Base-by-base conservation (phyloP, 1,140 invertebrate genomes). In the Condylostylus longicornis region DNA sequence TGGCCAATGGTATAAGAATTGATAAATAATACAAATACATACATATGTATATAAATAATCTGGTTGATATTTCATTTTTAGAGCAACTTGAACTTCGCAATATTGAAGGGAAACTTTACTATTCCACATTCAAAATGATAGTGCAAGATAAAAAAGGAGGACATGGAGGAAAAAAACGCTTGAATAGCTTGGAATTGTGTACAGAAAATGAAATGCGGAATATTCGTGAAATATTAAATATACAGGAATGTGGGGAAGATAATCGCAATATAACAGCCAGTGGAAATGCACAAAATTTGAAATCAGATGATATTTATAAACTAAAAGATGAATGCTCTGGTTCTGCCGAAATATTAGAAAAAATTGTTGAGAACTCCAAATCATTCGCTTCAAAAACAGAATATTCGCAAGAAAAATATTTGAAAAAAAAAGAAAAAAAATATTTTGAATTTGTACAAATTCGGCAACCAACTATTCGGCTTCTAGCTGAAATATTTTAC, bases 371-470 rank as follows among this genome's bases (percentile, higher is more conserved):
- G 42, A 93, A 93, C 55, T 95, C 88, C 28, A 78, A 75, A 41
- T 88, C 86, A 8, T 88, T 87, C 61, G 68, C 71, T 18, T 67
- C 71, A 20, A 94, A 93, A 68, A 95, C 89, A 1, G 83, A 83
- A 50, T 95, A 79, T 58, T 84, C 88, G 0, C 87, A 95, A 61
- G 81, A 88, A 47, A 96, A 96, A 58, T 96, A 95, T 58, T 70
- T 96, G 6, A 82, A 78, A 33, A 95, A 95, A 55, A 96, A 96
- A 59, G 81, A 87, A 47, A 81, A 79, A 43, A 93, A 93, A 56
- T 93, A 91, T 60, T 81, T 74, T 54, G 77, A 82, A 47, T 81
- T 74, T 50, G 61, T 89, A 14, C 75, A 77, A 40, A 69, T 90
- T 22, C 61, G 75, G 12, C 75, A 71, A 50, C 84, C 89, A 1